These are phyloP conservation scores for Nanorana parkeri DNA, from an alignment of 2,113 vertebrate genomes.

Conservation along the genomic window DNA sequence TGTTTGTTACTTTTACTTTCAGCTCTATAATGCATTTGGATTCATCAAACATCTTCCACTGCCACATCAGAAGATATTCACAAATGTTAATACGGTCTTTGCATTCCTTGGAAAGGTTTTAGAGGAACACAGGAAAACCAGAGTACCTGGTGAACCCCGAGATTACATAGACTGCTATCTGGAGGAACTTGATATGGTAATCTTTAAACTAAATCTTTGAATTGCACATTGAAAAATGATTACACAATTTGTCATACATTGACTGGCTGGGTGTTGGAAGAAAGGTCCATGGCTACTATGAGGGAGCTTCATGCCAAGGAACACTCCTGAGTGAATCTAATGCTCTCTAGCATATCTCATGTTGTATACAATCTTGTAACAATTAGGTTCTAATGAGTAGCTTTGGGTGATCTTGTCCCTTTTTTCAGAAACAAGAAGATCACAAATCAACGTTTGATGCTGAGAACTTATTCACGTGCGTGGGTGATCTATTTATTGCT, in stretches of 20 bases:
- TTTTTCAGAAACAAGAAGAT: not conserved
- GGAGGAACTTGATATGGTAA: conserved; percentile 62
- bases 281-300: too few relatives aligned
- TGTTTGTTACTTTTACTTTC: not conserved
- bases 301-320: too few relatives aligned
- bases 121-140: conserved; percentile 52
- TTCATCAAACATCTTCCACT: conserved; percentile 56
- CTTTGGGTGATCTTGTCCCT: not conserved
- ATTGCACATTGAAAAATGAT: too few relatives aligned
- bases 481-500: not conserved
- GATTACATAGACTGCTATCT: conserved; percentile 66
- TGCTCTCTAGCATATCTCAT: too few relatives aligned
- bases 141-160: conserved; percentile 58
- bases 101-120: conserved; percentile 43
- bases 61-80: conserved; percentile 59
- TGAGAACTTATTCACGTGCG: conserved; percentile 23
- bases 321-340: too few relatives aligned
- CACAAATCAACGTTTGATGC: conserved; percentile 42
- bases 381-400: too few relatives aligned
- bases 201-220: not conserved
- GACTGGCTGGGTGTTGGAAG: too few relatives aligned
- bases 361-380: not conserved
- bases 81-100: conserved; percentile 20
- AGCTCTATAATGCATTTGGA: not conserved
- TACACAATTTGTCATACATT: too few relatives aligned